These are phyloP conservation scores for Pseudomyrmex sp. DNA, from an alignment of 1,140 invertebrate genomes.

Conservation along the genomic window DNA sequence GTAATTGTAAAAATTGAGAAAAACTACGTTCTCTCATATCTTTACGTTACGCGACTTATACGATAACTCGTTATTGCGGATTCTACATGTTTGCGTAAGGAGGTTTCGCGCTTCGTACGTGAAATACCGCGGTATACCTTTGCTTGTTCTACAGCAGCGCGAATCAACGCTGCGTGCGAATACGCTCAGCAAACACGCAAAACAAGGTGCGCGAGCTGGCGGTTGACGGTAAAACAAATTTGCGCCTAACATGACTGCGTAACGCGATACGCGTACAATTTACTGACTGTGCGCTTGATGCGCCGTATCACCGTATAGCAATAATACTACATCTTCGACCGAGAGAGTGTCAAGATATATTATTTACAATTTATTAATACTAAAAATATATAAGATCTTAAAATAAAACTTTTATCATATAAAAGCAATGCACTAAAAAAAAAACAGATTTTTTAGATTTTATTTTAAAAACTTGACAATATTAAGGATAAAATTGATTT, in stretches of 20 bases:
- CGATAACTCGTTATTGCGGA: not conserved
- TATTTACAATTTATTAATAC: no score
- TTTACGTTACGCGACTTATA: slow-evolving; percentile 1
- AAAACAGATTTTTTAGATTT: no score
- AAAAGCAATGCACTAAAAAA: no score
- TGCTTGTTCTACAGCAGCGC: not conserved
- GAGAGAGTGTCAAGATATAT: no score
- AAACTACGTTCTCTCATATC: not conserved
- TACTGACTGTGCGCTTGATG: slow-evolving; percentile 21
- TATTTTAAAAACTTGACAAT: not conserved
- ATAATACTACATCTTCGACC: not conserved
- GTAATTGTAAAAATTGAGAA: no score
- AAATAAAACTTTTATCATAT: no score
- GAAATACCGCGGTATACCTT: not conserved
- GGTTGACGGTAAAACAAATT: slow-evolving; percentile 29
- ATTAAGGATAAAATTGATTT: not conserved
- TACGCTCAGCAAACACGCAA: slow-evolving; percentile 14
- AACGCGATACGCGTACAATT: slow-evolving; percentile 21
- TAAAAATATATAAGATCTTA: no score
- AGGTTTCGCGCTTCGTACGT: not conserved
- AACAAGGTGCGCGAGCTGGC: not conserved
- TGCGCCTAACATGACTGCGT: not conserved
- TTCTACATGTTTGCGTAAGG: not conserved
- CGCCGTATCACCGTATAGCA: slow-evolving; percentile 1
- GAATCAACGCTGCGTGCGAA: not conserved